Evolutionary conservation across 2,113 vertebrate species (phyloP), one percentile per base, ranked within the genome.

Genomic region (Gopherus evgoodei): DNA sequence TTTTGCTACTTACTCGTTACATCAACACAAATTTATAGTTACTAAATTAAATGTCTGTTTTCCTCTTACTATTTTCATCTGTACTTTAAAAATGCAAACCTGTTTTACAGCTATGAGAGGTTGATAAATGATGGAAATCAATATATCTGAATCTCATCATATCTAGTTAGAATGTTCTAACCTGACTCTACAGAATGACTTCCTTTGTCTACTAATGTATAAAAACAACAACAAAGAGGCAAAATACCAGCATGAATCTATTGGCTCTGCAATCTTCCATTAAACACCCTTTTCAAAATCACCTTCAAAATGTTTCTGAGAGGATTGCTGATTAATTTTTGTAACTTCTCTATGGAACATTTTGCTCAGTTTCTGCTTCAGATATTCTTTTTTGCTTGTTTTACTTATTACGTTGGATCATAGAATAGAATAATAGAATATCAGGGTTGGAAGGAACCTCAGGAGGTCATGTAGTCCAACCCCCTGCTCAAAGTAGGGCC

Each of bases 41-140:
- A 75, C 27, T 84, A 38, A 88, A 44, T 81, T 35, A 81, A 7
- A 31, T 69, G 13, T 72, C 88, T 86, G 38, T 62, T 94, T 91
- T 93, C 59, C 10, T 47, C 4, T 31, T 53, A 31, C 42, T 14
- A 4, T 44, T 24, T 1, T 1, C 0, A 12, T 1, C 2, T 0
- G 1, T 3, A 6, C 7, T 87, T 93, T 94, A 79, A 93, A 93
- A n/a, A 88, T 38, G 10, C 38, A 90, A 86, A 87, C 14, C 75
- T 87, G 4, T 8, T 81, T 56, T 52, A 83, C 35, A 80, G 31
- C 69, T 83, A 62, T 6, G 84, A 78, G 25, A 50, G 13, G 85
- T 13, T 57, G 11, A 38, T 35, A 91, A 93, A 87, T 92, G 83
- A 8, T 89, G 69, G 5, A 90, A 90, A 75, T 78, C 75, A 44